These are phyloP conservation scores for Spisula subtruncata DNA, from an alignment of 2,888 invertebrate species.

Conservation along the genomic window DNA sequence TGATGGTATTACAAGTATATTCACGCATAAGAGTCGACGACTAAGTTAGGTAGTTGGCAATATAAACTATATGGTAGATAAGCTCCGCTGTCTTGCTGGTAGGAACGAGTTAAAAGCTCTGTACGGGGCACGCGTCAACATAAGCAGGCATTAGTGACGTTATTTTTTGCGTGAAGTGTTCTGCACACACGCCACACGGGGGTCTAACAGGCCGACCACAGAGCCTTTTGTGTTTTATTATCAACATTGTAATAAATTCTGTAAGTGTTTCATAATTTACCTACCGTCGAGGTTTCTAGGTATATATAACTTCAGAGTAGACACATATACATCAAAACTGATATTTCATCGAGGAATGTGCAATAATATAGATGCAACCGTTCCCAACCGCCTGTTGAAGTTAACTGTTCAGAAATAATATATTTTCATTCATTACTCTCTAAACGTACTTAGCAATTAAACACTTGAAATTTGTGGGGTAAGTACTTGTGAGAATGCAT, in stretches of 20 bases:
- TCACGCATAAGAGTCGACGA: no score
- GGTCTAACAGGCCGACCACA: background rate
- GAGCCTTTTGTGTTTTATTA: background rate
- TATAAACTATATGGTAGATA: no score
- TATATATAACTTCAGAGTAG: background rate
- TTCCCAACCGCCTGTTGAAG: conserved; percentile 14
- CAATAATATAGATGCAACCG: background rate
- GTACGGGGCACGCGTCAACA: background rate
- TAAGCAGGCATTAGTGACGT: background rate
- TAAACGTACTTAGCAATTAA: background rate
- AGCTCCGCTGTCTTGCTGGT: no score
- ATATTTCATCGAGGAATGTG: background rate
- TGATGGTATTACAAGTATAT: no score
- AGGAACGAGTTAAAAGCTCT: no score
- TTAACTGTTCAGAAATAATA: background rate
- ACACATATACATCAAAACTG: background rate
- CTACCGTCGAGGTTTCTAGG: background rate
- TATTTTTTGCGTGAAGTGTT: background rate
- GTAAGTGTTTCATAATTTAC: background rate
- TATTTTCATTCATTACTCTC: conserved; percentile 7
- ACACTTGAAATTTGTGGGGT: conserved; percentile 9
- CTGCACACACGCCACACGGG: background rate
- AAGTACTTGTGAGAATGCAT: background rate
- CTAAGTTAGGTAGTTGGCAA: no score
- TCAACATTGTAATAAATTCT: background rate